These are phyloP conservation scores for Chascanopsetta lugubris DNA, from an alignment of 2,113 vertebrate species.

Conservation along the genomic window DNA sequence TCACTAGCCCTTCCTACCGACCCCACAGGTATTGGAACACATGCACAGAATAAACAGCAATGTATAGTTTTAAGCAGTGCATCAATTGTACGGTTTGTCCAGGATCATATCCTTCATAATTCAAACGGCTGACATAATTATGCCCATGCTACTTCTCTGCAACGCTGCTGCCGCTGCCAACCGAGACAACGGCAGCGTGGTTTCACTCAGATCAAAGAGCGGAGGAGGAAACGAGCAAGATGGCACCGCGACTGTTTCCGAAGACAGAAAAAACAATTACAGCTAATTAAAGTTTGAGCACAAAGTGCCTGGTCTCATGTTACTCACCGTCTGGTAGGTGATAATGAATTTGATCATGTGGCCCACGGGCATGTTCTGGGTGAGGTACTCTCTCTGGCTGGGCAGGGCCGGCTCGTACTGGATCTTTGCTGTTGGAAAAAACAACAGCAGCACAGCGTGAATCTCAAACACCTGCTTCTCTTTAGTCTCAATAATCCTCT, in stretches of 20 bases:
- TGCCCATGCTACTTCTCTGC: no score
- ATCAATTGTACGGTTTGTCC: no score
- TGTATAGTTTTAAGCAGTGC: no score
- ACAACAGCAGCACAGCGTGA: slow-evolving; percentile 26
- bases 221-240: background rate
- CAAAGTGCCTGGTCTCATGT: background rate
- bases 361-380: slow-evolving; percentile 74
- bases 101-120: no score
- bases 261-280: background rate
- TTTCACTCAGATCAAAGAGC: background rate
- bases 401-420: slow-evolving; percentile 69
- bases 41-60: no score
- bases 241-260: background rate
- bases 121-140: no score
- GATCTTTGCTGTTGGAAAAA: slow-evolving; percentile 62
- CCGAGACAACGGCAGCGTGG: background rate
- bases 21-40: no score
- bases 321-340: slow-evolving; percentile 74
- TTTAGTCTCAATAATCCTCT: background rate
- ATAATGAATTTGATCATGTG: slow-evolving; percentile 78
- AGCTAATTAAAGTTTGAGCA: background rate
- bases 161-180: background rate
- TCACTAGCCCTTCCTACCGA: no score
- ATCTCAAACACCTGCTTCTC: slow-evolving; percentile 8
- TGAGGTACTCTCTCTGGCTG: slow-evolving; percentile 66